Percentiles rank a stretch among this genome's conserved stretches.
Evolutionary conservation across 2,113 vertebrate genomes (phyloP).

Genomic region (Ranitomeya imitator): DNA sequence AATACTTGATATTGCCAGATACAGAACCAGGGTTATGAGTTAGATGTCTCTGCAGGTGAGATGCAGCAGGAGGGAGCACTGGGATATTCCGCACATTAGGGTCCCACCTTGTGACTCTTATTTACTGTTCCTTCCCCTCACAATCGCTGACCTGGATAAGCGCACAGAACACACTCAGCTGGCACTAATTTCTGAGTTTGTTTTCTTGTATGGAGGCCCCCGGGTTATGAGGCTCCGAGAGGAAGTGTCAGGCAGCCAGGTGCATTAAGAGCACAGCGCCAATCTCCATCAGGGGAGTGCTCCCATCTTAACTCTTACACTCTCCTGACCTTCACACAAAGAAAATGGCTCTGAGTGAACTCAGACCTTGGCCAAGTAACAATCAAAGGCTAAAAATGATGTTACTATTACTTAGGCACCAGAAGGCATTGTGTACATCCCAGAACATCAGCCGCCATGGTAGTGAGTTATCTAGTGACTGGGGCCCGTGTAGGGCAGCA

Average conservation of each 20-base stretch:
- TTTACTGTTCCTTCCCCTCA: constrained; percentile 63
- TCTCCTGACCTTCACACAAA: constrained; percentile 66
- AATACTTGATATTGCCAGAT: not conserved
- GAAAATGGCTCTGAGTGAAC: constrained; percentile 1
- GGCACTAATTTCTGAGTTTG: constrained; percentile 68
- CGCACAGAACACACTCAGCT: constrained; percentile 57
- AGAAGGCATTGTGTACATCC: too few species aligned
- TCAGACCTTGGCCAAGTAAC: not conserved
- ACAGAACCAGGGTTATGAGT: not conserved
- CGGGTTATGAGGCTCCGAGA: constrained; percentile 62
- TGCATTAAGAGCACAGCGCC: constrained; percentile 70
- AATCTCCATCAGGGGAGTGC: constrained; percentile 63
- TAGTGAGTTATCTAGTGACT: too few species aligned
- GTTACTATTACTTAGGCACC: too few species aligned
- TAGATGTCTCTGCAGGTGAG: not conserved
- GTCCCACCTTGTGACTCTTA: constrained; percentile 59
- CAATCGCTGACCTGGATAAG: constrained; percentile 68
- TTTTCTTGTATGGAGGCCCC: constrained; percentile 62
- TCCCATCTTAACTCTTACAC: constrained; percentile 63
- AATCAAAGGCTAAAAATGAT: not conserved
- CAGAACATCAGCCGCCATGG: too few species aligned
- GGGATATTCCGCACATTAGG: constrained; percentile 29
- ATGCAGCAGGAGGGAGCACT: constrained; percentile 8
- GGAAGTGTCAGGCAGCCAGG: constrained; percentile 67
- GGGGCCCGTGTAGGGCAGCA: too few species aligned